Evolutionary conservation across 2,113 vertebrate species (phyloP), one percentile per base, ranked within the genome.

Genomic region (western clawed frog (Xenopus tropicalis)): DNA sequence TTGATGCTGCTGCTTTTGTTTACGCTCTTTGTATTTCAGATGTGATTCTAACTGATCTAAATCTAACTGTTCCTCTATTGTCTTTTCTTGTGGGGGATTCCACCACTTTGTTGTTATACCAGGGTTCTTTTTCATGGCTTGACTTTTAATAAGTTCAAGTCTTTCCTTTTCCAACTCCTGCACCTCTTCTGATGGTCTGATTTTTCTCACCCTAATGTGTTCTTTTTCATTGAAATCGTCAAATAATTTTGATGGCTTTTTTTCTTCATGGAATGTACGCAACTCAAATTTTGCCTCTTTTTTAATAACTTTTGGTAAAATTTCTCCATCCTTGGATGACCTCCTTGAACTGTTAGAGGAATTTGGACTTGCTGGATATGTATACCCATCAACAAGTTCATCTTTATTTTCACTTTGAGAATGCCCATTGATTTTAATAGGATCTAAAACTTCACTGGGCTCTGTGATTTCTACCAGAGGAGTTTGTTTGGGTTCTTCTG

Each of bases 41-140:
- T 96, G 94, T 0, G 97, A 99, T 78, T 98, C 93, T 12, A 98
- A 87, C 70, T 96, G 87, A 1, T 97, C 96, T 72, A 93, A 86
- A 1, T 96, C 94, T 69, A 99, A 85, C 73, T 98, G 93, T n/a
- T 97, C 92, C 76, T 98, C 96, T 19, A 98, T 44, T 17, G 81
- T 80, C 76, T 91, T 96, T 80, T 98, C 96, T 14, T 95, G 94
- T 7, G 97, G 96, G 56, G 96, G 97, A 52, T 99, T 98, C 97
- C 97, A 99, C 97, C 96, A 99, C 70, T 98, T 98, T 4, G 92
- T 83, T 0, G 96, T 94, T 23, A 98, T 98, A 43, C 82, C 91
- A 0, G 96, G 94, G 20, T 99, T 99, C 72, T 97, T 99, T 88
- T 95, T 98, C 65, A 99, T 93, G 0, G 96, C 97, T 87, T 99